These are phyloP conservation scores for Tinea semifulvella DNA, from an alignment of 2,888 invertebrate species.

Conservation along the genomic window DNA sequence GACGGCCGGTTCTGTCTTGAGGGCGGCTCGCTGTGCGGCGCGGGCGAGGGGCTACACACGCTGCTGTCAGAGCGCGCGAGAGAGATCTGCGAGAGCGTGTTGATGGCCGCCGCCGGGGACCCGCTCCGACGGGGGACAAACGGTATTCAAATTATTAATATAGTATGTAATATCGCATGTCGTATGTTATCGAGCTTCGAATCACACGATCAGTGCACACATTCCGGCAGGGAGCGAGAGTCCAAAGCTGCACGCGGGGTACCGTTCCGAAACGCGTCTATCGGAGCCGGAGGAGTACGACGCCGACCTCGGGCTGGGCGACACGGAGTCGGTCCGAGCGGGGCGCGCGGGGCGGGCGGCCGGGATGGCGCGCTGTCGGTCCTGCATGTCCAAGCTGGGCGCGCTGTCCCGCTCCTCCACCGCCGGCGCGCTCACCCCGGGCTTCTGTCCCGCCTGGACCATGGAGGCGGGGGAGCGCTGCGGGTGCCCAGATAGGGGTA, in stretches of 20 bases:
- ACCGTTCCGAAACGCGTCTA: neutral
- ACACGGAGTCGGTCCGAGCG: slow-evolving; percentile 53
- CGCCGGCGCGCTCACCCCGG: slow-evolving; percentile 24
- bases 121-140: no score
- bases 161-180: no score
- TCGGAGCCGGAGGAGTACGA: neutral
- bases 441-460: slow-evolving; percentile 68
- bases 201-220: neutral
- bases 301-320: slow-evolving; percentile 32
- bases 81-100: slow-evolving; percentile 76
- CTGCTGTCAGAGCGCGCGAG: slow-evolving; percentile 83
- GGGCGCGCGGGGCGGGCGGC: neutral
- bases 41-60: slow-evolving; percentile 84
- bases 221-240: neutral
- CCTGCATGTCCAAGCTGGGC: slow-evolving; percentile 23
- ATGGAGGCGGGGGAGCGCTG: slow-evolving; percentile 35
- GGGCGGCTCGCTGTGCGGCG: slow-evolving; percentile 88
- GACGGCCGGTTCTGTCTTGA: slow-evolving; percentile 90
- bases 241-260: neutral
- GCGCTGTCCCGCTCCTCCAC: slow-evolving; percentile 71
- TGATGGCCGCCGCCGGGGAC: slow-evolving; percentile 65
- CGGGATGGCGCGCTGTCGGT: neutral
- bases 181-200: no score
- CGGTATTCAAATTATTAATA: no score
- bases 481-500: neutral